Evolutionary conservation across 2,888 invertebrate genomes (phyloP).

Genomic region (Campoletis raptor): DNA sequence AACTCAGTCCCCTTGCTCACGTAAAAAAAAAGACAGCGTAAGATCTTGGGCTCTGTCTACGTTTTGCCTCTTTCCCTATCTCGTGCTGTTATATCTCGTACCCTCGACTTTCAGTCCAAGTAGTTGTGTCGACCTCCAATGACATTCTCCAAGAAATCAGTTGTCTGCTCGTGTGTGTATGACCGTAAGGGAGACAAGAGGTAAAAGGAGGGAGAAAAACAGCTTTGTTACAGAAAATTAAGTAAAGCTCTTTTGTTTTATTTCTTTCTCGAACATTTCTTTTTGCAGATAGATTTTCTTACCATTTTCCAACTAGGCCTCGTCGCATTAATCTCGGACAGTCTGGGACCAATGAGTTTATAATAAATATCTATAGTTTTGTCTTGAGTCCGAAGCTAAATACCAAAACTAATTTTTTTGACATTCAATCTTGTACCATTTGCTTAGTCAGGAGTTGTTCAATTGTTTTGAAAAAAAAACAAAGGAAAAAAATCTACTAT

Average conservation of each 20-base stretch:
- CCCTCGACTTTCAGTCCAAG: conserved; percentile 2
- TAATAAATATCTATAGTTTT: background rate
- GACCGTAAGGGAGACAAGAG: background rate
- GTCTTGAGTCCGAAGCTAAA: no score
- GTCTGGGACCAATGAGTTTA: background rate
- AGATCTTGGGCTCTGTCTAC: conserved; percentile 60
- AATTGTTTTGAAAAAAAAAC: background rate
- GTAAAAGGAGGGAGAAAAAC: background rate
- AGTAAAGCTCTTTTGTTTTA: conserved; percentile 14
- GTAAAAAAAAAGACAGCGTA: conserved; percentile 62
- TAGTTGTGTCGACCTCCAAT: conserved; percentile 22
- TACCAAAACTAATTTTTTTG: background rate
- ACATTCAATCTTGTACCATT: background rate
- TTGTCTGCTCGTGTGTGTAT: background rate
- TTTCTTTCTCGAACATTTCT: background rate
- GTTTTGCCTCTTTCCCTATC: conserved; percentile 62
- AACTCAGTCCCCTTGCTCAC: conserved; percentile 48
- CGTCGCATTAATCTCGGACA: background rate
- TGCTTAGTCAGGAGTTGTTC: no score
- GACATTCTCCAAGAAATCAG: conserved; percentile 39
- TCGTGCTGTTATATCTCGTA: conserved; percentile 7
- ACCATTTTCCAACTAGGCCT: background rate
- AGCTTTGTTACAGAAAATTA: conserved; percentile 80
- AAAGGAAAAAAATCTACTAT: no score
- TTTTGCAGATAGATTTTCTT: background rate